Percentiles rank a stretch among this genome's conserved stretches.
phyloP scores from a whole-genome alignment of 2,113 vertebrate genomes.

The Etheostoma cragini region DNA sequence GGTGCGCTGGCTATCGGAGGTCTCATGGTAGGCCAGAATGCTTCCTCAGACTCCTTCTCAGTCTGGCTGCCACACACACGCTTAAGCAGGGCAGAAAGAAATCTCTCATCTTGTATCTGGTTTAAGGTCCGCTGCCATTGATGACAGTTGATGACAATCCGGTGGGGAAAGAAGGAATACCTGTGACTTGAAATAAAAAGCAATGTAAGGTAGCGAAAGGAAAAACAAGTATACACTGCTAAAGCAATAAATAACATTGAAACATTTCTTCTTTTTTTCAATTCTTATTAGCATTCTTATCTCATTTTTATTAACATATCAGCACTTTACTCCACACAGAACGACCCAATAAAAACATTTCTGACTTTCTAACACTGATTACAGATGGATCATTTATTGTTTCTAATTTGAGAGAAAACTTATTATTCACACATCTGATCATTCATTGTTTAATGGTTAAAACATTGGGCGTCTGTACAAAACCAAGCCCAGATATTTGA shows the following conservation, averaged over 20 bases:
- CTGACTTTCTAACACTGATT: background rate
- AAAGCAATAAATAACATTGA: slow-evolving; percentile 15
- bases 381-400: slow-evolving; percentile 16
- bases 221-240: background rate
- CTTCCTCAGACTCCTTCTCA: slow-evolving; percentile 61
- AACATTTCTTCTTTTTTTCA: slow-evolving; percentile 18
- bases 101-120: slow-evolving; percentile 82
- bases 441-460: slow-evolving; percentile 19
- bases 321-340: slow-evolving; percentile 16
- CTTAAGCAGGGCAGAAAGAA: slow-evolving; percentile 68
- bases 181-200: slow-evolving; percentile 63
- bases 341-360: background rate
- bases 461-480: slow-evolving; percentile 32
- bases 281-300: background rate
- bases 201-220: slow-evolving; percentile 13
- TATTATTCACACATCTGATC: slow-evolving; percentile 31
- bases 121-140: slow-evolving; percentile 83
- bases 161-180: slow-evolving; percentile 67
- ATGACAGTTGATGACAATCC: slow-evolving; percentile 84
- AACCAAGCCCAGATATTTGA: slow-evolving; percentile 49
- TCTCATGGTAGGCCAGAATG: slow-evolving; percentile 74
- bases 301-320: too few relatives aligned
- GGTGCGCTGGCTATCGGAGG: slow-evolving; percentile 66
- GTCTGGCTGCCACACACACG: slow-evolving; percentile 55
- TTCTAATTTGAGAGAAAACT: slow-evolving; percentile 20